Evolutionary conservation across 64 coral and sea anemone genomes (phyloP).

Genomic region (Platygyra sinensis): DNA sequence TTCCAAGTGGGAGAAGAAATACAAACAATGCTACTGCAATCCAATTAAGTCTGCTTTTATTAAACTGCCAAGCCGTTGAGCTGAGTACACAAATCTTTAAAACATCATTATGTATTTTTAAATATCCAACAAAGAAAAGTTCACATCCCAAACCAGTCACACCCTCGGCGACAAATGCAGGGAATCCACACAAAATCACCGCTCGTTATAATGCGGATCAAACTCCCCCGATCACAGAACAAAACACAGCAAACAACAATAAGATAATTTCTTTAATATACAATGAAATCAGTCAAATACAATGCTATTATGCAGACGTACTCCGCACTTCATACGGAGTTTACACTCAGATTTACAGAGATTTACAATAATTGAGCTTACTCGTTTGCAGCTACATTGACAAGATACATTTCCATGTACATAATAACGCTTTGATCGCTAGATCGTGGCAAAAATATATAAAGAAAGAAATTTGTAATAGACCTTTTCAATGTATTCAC

Average conservation of each 20-base stretch:
- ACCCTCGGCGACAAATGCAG: no score
- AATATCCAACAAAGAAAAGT: no score
- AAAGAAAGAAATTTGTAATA: not conserved
- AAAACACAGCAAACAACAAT: not conserved
- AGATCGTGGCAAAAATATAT: not conserved
- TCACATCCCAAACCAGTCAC: no score
- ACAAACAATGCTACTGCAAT: no score
- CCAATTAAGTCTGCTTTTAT: no score
- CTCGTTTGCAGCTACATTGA: not conserved
- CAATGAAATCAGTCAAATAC: no score
- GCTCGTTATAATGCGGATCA: not conserved
- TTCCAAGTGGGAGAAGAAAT: no score
- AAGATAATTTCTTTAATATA: constrained; percentile 1
- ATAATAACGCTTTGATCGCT: not conserved
- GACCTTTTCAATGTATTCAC: not conserved
- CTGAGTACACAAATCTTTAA: no score
- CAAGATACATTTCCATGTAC: constrained; percentile 1
- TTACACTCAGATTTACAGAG: not conserved
- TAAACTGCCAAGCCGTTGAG: no score
- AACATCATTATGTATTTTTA: no score
- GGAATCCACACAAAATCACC: no score
- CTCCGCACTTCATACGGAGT: not conserved
- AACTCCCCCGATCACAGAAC: not conserved
- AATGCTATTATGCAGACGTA: not conserved
- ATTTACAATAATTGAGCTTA: constrained; percentile 10